These are phyloP conservation scores for Rattus rattus DNA, from an alignment of 2,113 vertebrate genomes.

Conservation along the genomic window DNA sequence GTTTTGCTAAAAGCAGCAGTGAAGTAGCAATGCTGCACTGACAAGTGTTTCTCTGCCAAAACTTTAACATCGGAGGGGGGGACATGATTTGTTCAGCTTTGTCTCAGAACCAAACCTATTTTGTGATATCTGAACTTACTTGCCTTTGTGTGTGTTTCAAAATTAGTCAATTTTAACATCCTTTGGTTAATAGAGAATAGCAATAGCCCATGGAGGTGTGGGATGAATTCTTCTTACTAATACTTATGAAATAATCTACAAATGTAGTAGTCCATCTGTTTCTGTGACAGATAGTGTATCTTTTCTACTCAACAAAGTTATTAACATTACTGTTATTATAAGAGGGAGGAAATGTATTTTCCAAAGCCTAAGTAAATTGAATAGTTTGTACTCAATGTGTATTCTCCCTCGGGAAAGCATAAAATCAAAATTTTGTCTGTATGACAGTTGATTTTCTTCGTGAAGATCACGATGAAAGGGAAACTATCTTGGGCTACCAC, in stretches of 20 bases:
- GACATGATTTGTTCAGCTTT: background rate
- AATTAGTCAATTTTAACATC: conserved; percentile 34
- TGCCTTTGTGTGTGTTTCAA: conserved; percentile 52
- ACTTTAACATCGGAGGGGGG: conserved; percentile 11
- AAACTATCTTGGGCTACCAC: conserved; percentile 24
- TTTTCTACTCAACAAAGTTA: conserved; percentile 28
- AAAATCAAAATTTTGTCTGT: conserved; percentile 22
- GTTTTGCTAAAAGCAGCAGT: conserved; percentile 4
- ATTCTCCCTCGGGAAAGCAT: conserved; percentile 1
- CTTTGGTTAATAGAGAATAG: conserved; percentile 7
- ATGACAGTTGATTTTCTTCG: conserved; percentile 11
- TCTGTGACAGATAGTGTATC: background rate
- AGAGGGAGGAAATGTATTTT: conserved; percentile 43
- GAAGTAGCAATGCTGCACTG: background rate
- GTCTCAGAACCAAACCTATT: conserved; percentile 1
- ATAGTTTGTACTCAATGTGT: conserved; percentile 54
- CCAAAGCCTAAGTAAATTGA: conserved; percentile 23
- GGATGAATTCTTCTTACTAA: conserved; percentile 55
- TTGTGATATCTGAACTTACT: conserved; percentile 17
- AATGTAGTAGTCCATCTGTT: conserved; percentile 30
- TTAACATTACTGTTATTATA: conserved; percentile 52
- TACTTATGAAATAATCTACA: conserved; percentile 28
- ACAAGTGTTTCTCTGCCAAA: background rate
- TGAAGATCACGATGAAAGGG: conserved; percentile 52
- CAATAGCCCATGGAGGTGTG: conserved; percentile 6